A percentile compares a stretch with the other conserved stretches of the same genome.
These are phyloP conservation scores for Argopecten irradians DNA, from an alignment of 1,140 invertebrate genomes.

Conservation along the genomic window DNA sequence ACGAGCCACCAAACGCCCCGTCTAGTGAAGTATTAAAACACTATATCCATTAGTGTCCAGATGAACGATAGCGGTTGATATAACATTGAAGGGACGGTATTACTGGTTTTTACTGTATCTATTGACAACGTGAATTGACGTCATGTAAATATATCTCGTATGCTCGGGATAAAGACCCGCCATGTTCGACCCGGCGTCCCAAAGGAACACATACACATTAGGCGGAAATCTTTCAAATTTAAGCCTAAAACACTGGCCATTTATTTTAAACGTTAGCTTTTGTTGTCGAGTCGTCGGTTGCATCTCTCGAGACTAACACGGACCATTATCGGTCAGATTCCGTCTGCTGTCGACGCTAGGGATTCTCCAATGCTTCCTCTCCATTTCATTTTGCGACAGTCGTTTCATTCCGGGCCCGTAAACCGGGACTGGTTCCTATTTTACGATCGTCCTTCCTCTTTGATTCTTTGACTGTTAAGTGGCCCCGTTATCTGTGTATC, in stretches of 20 bases:
- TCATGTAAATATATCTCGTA: constrained; percentile 11
- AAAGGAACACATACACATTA: not conserved
- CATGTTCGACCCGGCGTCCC: not conserved
- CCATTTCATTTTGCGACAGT: not conserved
- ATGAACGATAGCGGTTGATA: not conserved
- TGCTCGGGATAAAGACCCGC: not conserved
- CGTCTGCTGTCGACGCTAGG: constrained; percentile 4
- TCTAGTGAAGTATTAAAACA: not conserved
- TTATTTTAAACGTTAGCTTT: constrained; percentile 19
- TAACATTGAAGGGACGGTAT: not conserved
- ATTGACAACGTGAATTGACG: constrained; percentile 2
- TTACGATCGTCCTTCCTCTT: not conserved
- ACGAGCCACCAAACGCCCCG: not conserved
- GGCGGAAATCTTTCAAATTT: constrained; percentile 17
- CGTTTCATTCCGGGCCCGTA: constrained; percentile 2
- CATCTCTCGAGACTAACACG: not conserved
- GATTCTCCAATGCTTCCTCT: constrained; percentile 15
- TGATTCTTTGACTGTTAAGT: not conserved
- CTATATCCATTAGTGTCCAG: not conserved
- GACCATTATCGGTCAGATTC: constrained; percentile 7
- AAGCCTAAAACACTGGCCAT: constrained; percentile 20
- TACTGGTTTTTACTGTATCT: not conserved
- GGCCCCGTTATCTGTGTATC: constrained; percentile 14
- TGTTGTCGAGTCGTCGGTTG: not conserved
- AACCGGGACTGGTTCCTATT: not conserved